These are phyloP conservation scores for Mesaphorura yosii DNA, from an alignment of 1,140 invertebrate genomes.

Conservation along the genomic window DNA sequence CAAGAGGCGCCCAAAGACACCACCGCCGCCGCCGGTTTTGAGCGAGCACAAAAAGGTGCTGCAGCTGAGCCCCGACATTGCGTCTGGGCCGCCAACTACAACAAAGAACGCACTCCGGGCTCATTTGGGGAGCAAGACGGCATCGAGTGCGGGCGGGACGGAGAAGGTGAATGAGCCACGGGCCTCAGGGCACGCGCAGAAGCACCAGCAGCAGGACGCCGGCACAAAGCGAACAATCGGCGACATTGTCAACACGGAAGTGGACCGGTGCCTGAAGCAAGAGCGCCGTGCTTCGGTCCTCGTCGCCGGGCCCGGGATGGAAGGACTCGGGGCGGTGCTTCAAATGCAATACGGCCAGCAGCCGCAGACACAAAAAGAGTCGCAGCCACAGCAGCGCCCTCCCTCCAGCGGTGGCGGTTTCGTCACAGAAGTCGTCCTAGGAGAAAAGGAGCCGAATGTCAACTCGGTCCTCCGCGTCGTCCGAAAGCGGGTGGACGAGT, in stretches of 20 bases:
- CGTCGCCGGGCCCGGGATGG: background rate
- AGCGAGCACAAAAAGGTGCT: constrained; percentile 21
- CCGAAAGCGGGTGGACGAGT: constrained; percentile 24
- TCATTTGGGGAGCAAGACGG: constrained; percentile 16
- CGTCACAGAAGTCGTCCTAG: constrained; percentile 31
- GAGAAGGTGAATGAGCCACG: no score
- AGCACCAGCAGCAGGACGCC: background rate
- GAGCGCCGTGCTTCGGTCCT: no score
- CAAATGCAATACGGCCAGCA: background rate
- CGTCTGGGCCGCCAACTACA: constrained; percentile 5
- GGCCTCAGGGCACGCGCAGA: no score
- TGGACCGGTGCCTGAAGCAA: constrained; percentile 70
- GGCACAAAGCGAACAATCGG: constrained; percentile 27
- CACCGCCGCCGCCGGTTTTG: background rate
- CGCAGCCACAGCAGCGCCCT: background rate
- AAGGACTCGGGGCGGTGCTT: background rate
- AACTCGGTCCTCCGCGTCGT: constrained; percentile 36
- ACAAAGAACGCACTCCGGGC: constrained; percentile 21
- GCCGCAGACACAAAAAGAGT: background rate
- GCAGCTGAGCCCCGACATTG: constrained; percentile 27
- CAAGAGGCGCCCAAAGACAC: constrained; percentile 14
- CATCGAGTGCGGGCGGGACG: no score
- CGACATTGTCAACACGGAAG: constrained; percentile 68
- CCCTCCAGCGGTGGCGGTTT: no score
- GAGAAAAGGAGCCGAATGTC: constrained; percentile 71